A percentile compares a stretch with the other conserved stretches of the same genome.
Conservation (phyloP, 2,888 invertebrate genomes). For the Eupelmus urozonus region DNA sequence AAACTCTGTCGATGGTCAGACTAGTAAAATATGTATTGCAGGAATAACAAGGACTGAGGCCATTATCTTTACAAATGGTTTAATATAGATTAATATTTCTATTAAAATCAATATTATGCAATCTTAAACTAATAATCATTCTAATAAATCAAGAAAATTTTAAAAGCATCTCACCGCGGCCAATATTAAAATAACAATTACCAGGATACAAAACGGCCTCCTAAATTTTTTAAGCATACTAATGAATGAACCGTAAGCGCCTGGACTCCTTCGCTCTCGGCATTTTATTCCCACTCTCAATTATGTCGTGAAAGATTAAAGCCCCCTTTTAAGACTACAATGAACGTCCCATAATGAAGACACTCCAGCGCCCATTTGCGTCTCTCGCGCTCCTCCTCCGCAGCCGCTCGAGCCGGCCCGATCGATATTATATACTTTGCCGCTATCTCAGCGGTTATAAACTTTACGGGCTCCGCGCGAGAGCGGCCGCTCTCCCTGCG, state of each 20-base stretch:
- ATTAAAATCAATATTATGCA: too few species aligned
- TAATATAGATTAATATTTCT: too few species aligned
- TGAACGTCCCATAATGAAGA: slow-evolving; percentile 52
- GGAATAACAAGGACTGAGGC: too few species aligned
- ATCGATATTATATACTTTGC: slow-evolving; percentile 40
- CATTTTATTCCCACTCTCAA: slow-evolving; percentile 49
- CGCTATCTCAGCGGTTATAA: slow-evolving; percentile 37
- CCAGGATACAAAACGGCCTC: neutral
- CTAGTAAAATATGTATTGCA: too few species aligned
- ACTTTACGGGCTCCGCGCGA: slow-evolving; percentile 16
- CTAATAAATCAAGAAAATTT: too few species aligned
- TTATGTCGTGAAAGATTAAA: slow-evolving; percentile 49
- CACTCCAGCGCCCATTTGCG: slow-evolving; percentile 39
- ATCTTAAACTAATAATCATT: too few species aligned
- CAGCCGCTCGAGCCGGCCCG: neutral
- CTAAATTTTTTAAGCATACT: slow-evolving; percentile 36
- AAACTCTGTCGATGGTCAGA: too few species aligned
- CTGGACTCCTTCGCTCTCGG: slow-evolving; percentile 5
- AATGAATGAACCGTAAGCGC: slow-evolving; percentile 8
- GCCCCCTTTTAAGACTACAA: slow-evolving; percentile 47
- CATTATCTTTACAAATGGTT: too few species aligned
- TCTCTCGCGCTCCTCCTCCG: neutral
- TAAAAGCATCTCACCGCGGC: neutral
- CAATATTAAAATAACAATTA: slow-evolving; percentile 13
- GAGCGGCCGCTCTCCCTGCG: too few species aligned